Base-by-base conservation (phyloP, 2,113 vertebrate species). In the Eubucco bourcierii region DNA sequence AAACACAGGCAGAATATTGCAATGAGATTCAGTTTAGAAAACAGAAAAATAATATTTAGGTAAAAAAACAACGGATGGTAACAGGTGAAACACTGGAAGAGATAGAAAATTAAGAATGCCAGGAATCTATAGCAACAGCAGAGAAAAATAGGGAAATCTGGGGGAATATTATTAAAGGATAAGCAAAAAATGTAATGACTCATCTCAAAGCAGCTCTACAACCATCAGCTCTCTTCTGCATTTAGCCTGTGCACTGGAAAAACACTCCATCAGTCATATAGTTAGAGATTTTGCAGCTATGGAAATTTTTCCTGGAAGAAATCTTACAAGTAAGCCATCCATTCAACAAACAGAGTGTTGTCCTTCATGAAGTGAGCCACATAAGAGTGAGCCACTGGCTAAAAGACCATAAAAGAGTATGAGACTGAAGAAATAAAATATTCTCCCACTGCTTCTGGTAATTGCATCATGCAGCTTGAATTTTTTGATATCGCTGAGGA, bases 1-100 rank as follows among this genome's bases (percentile, higher is more conserved):
- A 95, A 94, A 92, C 79, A 87, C 23, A 29, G 61, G 47, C 79
- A 95, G 91, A 96, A 95, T 95, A 87, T 64, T 81, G 80, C 88
- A 94, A 56, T 52, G 70, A 87, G 64, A 82, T 90, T 92, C 73
- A 73, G 41, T 93, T 96, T 94, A 88, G 70, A 65, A 93, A 91
- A 86, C 31, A 87, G 80, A 88, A 84, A 25, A 90, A 81, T 87
- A 88, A 64, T 77, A 87, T 92, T 82, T 87, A 37, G 18, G 84
- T 61, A 37, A 63, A 78, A 88, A 68, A 84, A 82, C 41, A 80
- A 90, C 79, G 85, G 59, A 68, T 64, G n/a, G 61, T 56, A 83
- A 76, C 44, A 94, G 79, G 67, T 74, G 77, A 80, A 88, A 93
- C 61, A 29, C 46, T 70, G 28, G 44, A 80, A 91, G 55, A 92